phyloP scores from a whole-genome alignment of 53 echinoderm and acorn worm species.

The Luidia sarsii region DNA sequence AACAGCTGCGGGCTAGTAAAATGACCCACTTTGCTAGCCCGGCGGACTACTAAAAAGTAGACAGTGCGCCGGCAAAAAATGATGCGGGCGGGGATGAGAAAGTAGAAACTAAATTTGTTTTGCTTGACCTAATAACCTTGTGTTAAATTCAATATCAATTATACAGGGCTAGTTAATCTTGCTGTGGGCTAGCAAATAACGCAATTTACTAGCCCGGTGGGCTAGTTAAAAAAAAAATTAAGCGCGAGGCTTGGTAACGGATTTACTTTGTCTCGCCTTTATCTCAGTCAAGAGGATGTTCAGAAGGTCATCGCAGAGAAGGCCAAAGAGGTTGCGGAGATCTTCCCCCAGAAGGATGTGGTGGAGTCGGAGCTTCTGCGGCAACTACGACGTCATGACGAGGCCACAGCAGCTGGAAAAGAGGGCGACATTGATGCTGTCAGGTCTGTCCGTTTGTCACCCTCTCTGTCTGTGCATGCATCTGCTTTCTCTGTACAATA shows the following conservation, averaged over 20 bases:
- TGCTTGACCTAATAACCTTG: no score
- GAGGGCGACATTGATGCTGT: constrained; percentile 66
- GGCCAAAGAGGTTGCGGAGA: constrained; percentile 70
- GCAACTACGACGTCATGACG: constrained; percentile 72
- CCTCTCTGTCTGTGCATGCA: no score
- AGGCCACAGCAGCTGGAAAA: constrained; percentile 84
- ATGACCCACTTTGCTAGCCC: no score
- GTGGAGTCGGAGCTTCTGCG: constrained; percentile 82
- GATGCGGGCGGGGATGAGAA: no score
- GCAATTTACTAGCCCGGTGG: neutral
- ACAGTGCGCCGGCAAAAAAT: no score
- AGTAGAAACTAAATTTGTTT: no score
- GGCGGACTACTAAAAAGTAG: no score
- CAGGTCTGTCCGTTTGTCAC: constrained; percentile 39
- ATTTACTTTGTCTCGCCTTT: neutral
- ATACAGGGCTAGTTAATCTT: no score
- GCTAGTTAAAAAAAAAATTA: no score
- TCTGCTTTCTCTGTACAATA: no score
- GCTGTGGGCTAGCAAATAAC: neutral
- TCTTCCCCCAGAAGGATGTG: constrained; percentile 76
- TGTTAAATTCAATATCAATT: no score
- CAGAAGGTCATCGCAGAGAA: constrained; percentile 62
- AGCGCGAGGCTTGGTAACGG: neutral
- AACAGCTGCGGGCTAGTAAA: no score
- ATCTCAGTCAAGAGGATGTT: constrained; percentile 53